A percentile compares a stretch with the other conserved stretches of the same genome.
Evolutionary conservation across 2,113 vertebrate species (phyloP).

Genomic region (Tachysurus vachellii): DNA sequence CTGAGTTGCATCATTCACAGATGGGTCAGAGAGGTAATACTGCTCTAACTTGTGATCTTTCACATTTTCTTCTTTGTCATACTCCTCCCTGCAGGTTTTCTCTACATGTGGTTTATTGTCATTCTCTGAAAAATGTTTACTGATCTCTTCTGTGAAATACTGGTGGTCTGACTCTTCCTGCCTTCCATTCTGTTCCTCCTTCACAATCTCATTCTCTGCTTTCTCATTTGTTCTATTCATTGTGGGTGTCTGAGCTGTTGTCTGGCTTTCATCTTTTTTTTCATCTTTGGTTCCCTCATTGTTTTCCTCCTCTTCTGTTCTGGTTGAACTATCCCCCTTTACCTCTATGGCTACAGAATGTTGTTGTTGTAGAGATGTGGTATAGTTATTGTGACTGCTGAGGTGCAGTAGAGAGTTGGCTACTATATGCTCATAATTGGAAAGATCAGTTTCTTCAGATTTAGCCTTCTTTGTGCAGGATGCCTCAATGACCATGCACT

Average conservation of each 20-base stretch:
- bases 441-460: constrained; percentile 65
- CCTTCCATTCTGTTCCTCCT: constrained; percentile 62
- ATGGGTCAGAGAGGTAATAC: not conserved
- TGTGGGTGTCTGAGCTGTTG: constrained; percentile 43
- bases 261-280: constrained; percentile 31
- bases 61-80: constrained; percentile 60
- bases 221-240: constrained; percentile 63
- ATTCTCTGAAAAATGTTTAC: constrained; percentile 46
- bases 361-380: constrained; percentile 36
- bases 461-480: constrained; percentile 51
- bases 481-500: constrained; percentile 69
- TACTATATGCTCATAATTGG: constrained; percentile 82
- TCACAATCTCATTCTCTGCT: constrained; percentile 59
- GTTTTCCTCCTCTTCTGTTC: constrained; percentile 55
- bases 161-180: constrained; percentile 55
- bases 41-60: constrained; percentile 48
- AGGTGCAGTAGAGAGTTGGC: constrained; percentile 88
- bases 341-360: constrained; percentile 60
- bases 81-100: constrained; percentile 62
- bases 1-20: constrained; percentile 69
- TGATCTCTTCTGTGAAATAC: constrained; percentile 53
- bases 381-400: constrained; percentile 72
- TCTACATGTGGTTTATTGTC: constrained; percentile 60
- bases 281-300: constrained; percentile 57
- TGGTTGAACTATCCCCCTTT: constrained; percentile 44